Evolutionary conservation across 2,797 vertebrate species (phyloP).

Genomic region (Tapera naevia): DNA sequence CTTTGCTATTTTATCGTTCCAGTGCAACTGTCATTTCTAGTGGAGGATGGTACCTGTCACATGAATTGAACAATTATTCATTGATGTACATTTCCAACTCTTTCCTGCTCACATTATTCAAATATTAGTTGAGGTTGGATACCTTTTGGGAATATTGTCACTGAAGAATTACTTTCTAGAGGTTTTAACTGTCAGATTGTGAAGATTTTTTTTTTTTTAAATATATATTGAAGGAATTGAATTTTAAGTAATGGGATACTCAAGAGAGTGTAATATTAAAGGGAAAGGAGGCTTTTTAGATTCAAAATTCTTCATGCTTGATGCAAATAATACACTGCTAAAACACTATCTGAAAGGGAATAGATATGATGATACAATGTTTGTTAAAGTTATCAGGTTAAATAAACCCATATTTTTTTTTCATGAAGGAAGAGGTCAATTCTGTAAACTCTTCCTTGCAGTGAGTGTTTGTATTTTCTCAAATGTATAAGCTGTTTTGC

Average conservation of each 20-base stretch:
- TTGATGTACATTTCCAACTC: conserved; percentile 34
- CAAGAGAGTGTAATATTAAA: not conserved
- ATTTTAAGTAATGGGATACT: conserved; percentile 14
- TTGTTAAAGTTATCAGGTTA: not conserved
- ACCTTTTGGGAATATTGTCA: conserved; percentile 44
- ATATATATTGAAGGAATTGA: not conserved
- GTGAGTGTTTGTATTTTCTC: not conserved
- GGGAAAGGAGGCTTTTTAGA: not conserved
- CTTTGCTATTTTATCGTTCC: not conserved
- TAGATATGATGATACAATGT: not conserved
- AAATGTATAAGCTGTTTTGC: not conserved
- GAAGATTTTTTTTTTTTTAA: conserved; percentile 7
- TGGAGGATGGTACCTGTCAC: conserved; percentile 21
- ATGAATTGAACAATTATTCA: conserved; percentile 30
- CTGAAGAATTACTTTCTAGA: conserved; percentile 19
- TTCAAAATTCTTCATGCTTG: not conserved
- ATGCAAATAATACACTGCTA: not conserved
- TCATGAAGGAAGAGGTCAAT: not conserved
- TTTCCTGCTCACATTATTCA: conserved; percentile 54
- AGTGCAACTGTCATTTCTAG: conserved; percentile 13
- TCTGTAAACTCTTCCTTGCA: not conserved
- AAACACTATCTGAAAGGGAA: not conserved
- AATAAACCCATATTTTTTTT: not conserved
- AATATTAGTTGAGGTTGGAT: conserved; percentile 33
- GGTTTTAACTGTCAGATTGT: conserved; percentile 35